These are phyloP conservation scores for Graphium colonna DNA, from an alignment of 2,888 invertebrate genomes.

Conservation along the genomic window DNA sequence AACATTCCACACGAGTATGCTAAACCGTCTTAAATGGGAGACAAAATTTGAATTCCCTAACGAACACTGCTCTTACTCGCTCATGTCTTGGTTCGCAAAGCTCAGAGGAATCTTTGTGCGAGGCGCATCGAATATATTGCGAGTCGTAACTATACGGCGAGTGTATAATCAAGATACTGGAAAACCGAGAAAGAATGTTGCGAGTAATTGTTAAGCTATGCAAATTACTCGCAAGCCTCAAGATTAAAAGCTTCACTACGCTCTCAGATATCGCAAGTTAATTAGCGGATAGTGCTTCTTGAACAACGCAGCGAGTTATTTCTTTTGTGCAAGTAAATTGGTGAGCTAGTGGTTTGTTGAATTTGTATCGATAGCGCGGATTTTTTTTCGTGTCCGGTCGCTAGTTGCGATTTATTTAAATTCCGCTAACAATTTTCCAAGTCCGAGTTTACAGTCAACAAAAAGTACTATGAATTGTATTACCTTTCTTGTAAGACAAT, in stretches of 20 bases:
- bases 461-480: too few relatives aligned
- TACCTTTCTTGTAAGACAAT: too few relatives aligned
- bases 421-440: too few relatives aligned
- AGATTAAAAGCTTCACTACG: constrained; percentile 45
- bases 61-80: neutral
- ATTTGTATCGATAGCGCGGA: too few relatives aligned
- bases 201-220: constrained; percentile 70
- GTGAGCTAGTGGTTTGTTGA: neutral
- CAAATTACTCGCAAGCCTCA: constrained; percentile 47
- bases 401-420: too few relatives aligned
- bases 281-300: constrained; percentile 44
- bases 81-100: constrained; percentile 8
- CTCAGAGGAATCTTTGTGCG: constrained; percentile 17
- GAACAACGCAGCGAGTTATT: constrained; percentile 32
- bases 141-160: constrained; percentile 12
- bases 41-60: constrained; percentile 16
- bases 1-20: neutral
- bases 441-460: too few relatives aligned
- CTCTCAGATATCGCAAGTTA: constrained; percentile 51
- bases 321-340: constrained; percentile 25
- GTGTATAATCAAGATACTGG: constrained; percentile 38
- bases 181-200: constrained; percentile 56
- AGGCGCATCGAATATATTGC: constrained; percentile 13
- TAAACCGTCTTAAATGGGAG: constrained; percentile 1
- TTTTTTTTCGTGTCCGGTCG: too few relatives aligned